These are phyloP conservation scores for Metalampra italica DNA, from an alignment of 2,888 invertebrate genomes.

Conservation along the genomic window DNA sequence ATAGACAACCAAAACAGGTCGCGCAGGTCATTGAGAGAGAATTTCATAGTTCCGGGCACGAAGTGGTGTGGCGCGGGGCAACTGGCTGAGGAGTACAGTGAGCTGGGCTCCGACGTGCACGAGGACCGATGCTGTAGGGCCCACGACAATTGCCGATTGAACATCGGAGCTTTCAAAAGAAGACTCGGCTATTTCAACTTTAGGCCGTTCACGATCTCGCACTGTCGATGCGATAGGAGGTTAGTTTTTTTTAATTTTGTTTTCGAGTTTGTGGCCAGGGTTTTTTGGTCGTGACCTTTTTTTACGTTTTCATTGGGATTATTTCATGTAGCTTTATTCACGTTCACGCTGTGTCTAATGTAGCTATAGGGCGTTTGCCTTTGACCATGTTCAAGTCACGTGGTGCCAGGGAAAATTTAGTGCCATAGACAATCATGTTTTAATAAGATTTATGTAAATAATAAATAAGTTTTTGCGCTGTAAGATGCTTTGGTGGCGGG, in stretches of 20 bases:
- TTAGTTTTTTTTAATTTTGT: slow-evolving; percentile 64
- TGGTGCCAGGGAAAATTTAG: neutral
- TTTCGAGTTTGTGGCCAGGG: slow-evolving; percentile 14
- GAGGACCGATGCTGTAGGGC: slow-evolving; percentile 86
- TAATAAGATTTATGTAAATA: neutral
- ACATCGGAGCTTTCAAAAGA: slow-evolving; percentile 80
- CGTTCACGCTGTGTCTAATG: slow-evolving; percentile 5
- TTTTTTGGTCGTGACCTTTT: slow-evolving; percentile 5
- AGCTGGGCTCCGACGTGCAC: slow-evolving; percentile 71
- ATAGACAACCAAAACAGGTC: slow-evolving; percentile 45
- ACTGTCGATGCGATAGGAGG: slow-evolving; percentile 89
- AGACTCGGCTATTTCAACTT: slow-evolving; percentile 83
- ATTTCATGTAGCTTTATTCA: slow-evolving; percentile 2
- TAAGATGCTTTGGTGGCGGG: slow-evolving; percentile 9
- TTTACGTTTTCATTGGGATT: neutral
- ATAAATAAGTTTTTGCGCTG: neutral
- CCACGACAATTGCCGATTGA: slow-evolving; percentile 84
- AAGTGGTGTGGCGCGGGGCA: slow-evolving; percentile 86
- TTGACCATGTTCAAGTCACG: neutral
- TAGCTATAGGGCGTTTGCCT: neutral
- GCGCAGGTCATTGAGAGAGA: slow-evolving; percentile 66
- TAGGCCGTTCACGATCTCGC: slow-evolving; percentile 84
- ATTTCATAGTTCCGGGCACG: slow-evolving; percentile 82
- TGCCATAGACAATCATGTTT: neutral
- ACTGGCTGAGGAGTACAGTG: slow-evolving; percentile 77